Conservation (phyloP, 2,797 vertebrate genomes). For the Tinamus major region DNA sequence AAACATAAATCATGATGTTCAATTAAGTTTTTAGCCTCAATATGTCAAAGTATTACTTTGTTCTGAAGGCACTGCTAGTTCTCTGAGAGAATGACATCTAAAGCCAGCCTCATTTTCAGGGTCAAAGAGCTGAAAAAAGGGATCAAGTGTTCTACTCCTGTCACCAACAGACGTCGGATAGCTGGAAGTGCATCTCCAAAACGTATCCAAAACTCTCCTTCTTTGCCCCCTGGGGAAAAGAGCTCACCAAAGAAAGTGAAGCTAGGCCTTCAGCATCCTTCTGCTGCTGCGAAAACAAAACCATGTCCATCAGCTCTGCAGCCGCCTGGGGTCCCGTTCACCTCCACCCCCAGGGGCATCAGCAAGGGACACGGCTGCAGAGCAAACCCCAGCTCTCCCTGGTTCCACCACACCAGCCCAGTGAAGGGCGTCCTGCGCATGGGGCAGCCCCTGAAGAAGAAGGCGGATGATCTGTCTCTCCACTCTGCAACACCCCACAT, state of each 20-base stretch:
- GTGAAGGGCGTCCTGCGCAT: slow-evolving; percentile 64
- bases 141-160: slow-evolving; percentile 63
- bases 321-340: slow-evolving; percentile 59
- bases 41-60: not conserved
- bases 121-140: slow-evolving; percentile 91
- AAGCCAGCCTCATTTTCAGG: slow-evolving; percentile 74
- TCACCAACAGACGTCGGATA: slow-evolving; percentile 43
- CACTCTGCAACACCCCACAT: slow-evolving; percentile 35
- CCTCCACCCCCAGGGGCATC: slow-evolving; percentile 79
- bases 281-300: slow-evolving; percentile 59
- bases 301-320: slow-evolving; percentile 48
- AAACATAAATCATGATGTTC: not conserved
- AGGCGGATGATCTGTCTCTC: not conserved
- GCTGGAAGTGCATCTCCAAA: slow-evolving; percentile 78
- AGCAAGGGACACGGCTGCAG: slow-evolving; percentile 48
- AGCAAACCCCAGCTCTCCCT: slow-evolving; percentile 31
- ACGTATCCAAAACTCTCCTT: slow-evolving; percentile 67
- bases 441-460: slow-evolving; percentile 54
- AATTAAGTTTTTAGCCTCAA: not conserved
- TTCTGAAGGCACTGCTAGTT: not conserved
- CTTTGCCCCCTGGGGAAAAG: slow-evolving; percentile 76
- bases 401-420: slow-evolving; percentile 72
- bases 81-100: not conserved
- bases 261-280: slow-evolving; percentile 71
- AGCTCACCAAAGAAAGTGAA: slow-evolving; percentile 86